Conservation (phyloP, 2,888 invertebrate genomes). For the Cryptus viduatorius region DNA sequence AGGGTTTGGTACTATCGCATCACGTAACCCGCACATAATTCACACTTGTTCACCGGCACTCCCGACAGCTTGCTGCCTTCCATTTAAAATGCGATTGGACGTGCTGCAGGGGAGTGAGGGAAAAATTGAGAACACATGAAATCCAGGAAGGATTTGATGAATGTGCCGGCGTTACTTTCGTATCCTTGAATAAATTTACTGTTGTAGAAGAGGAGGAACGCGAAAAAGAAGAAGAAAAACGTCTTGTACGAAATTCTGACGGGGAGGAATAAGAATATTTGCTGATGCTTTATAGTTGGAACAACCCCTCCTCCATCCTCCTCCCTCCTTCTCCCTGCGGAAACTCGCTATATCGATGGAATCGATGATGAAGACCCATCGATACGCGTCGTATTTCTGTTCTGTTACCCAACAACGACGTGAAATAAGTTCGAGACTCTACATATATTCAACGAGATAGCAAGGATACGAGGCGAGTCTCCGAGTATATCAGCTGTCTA, state of each 20-base stretch:
- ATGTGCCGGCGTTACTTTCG: slow-evolving; percentile 57
- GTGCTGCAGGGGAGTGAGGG: slow-evolving; percentile 30
- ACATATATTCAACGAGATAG: slow-evolving; percentile 16
- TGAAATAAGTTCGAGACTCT: slow-evolving; percentile 24
- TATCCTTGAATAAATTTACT: slow-evolving; percentile 59
- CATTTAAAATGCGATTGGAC: slow-evolving; percentile 66
- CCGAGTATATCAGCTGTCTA: slow-evolving; percentile 2
- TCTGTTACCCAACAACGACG: slow-evolving; percentile 37
- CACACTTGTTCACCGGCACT: slow-evolving; percentile 65
- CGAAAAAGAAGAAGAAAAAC: slow-evolving; percentile 2
- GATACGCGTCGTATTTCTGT: slow-evolving; percentile 45
- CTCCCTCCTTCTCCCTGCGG: too few relatives aligned
- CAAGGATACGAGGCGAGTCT: not conserved
- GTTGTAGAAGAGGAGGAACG: not conserved
- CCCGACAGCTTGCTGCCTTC: slow-evolving; percentile 66
- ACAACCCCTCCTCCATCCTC: too few relatives aligned
- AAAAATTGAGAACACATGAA: slow-evolving; percentile 65
- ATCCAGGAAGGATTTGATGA: slow-evolving; percentile 63
- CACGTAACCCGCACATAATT: slow-evolving; percentile 69
- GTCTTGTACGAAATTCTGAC: slow-evolving; percentile 29
- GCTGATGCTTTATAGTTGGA: slow-evolving; percentile 7
- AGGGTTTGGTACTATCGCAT: slow-evolving; percentile 61
- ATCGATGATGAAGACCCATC: slow-evolving; percentile 50
- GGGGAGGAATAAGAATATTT: slow-evolving; percentile 30
- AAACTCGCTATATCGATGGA: not conserved